These are phyloP conservation scores for Nasonia giraulti DNA, from an alignment of 1,140 invertebrate genomes.

Conservation along the genomic window DNA sequence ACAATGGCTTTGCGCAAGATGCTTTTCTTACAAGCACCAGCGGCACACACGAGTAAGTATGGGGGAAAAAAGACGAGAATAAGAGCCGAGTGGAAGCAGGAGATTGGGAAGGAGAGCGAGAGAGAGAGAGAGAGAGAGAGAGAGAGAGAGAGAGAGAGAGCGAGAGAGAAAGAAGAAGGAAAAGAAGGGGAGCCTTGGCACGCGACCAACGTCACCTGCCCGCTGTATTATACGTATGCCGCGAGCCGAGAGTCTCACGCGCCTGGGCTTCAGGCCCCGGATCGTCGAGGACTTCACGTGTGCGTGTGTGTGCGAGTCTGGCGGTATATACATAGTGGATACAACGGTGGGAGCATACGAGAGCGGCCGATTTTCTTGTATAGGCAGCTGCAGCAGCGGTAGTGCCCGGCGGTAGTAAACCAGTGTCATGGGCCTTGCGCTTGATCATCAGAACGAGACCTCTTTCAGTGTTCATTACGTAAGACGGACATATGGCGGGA, in stretches of 20 bases:
- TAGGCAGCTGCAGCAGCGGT: slow-evolving; percentile 63
- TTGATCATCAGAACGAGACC: slow-evolving; percentile 65
- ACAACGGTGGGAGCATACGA: slow-evolving; percentile 40
- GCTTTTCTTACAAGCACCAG: slow-evolving; percentile 63
- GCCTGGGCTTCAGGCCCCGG: background rate
- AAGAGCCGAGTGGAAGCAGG: slow-evolving; percentile 26
- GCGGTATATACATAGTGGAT: slow-evolving; percentile 7
- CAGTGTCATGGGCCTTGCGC: slow-evolving; percentile 59
- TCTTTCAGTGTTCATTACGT: slow-evolving; percentile 61
- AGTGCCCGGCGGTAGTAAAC: background rate
- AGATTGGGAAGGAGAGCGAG: background rate
- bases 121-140: slow-evolving; percentile 6
- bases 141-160: slow-evolving; percentile 20
- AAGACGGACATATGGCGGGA: slow-evolving; percentile 63
- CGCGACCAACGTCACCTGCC: slow-evolving; percentile 74
- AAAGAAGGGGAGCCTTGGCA: slow-evolving; percentile 66
- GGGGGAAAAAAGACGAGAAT: slow-evolving; percentile 23
- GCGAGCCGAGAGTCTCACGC: slow-evolving; percentile 13
- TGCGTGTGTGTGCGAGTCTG: background rate
- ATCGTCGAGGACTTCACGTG: slow-evolving; percentile 45
- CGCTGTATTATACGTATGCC: background rate
- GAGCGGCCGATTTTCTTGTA: slow-evolving; percentile 63
- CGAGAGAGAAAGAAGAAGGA: background rate
- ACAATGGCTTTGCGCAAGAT: slow-evolving; percentile 72
- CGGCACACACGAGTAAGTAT: no score